Percentiles rank a stretch among this genome's conserved stretches.
These are phyloP conservation scores for Meandrina meandrites DNA, from an alignment of 92 coral and sea anemone species.

Conservation along the genomic window DNA sequence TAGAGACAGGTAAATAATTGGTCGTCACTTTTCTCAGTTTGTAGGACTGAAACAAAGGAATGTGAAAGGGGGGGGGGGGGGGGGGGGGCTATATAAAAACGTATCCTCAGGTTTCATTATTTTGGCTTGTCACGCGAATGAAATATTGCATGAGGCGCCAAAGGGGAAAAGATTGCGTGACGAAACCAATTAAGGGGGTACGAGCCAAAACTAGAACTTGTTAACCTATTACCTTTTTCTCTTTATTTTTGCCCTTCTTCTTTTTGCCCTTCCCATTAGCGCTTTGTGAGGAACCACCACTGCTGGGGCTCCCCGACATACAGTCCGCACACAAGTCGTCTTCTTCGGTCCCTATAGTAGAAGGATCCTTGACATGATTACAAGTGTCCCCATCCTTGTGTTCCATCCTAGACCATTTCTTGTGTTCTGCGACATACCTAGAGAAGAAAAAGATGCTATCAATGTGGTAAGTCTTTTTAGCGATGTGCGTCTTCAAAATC, in stretches of 20 bases:
- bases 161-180: background rate
- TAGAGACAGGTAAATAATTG: background rate
- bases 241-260: constrained; percentile 48
- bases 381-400: constrained; percentile 24
- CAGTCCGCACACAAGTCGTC: constrained; percentile 55
- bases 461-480: background rate
- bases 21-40: background rate
- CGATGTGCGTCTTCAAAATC: too few relatives aligned
- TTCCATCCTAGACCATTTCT: constrained; percentile 21
- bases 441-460: background rate
- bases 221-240: constrained; percentile 27
- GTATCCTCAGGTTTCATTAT: too few relatives aligned
- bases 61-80: background rate
- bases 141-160: background rate
- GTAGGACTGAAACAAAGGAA: background rate
- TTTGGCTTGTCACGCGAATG: background rate
- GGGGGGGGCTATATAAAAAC: too few relatives aligned
- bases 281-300: constrained; percentile 42
- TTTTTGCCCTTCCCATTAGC: constrained; percentile 42
- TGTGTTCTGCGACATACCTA: constrained; percentile 33
- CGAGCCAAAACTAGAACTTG: too few relatives aligned
- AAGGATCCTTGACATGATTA: constrained; percentile 28
- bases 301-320: constrained; percentile 51
- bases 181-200: too few relatives aligned
- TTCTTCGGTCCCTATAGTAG: constrained; percentile 43